Percentiles rank a stretch among this genome's conserved stretches.
Evolutionary conservation across 1,140 invertebrate species (phyloP).

Genomic region (Proctacanthus coquilletti): DNA sequence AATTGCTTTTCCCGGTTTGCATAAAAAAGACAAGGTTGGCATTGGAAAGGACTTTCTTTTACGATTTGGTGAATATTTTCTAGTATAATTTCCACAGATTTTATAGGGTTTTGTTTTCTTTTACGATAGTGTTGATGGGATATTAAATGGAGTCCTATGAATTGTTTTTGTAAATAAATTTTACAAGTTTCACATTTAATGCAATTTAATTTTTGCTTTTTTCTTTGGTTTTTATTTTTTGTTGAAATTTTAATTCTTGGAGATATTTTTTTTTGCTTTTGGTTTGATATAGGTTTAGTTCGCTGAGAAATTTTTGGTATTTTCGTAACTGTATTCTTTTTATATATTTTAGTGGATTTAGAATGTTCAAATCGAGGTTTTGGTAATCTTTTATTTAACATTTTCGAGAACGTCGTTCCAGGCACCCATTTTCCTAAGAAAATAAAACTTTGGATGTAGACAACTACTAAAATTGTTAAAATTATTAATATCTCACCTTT

Average conservation of each 20-base stretch:
- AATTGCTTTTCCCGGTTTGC: constrained; percentile 60
- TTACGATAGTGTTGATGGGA: constrained; percentile 68
- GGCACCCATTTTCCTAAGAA: constrained; percentile 70
- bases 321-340: too few species aligned
- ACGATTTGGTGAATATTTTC: constrained; percentile 62
- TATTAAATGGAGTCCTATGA: constrained; percentile 69
- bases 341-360: too few species aligned
- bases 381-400: too few species aligned
- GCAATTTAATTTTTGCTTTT: constrained; percentile 39
- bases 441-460: too few species aligned
- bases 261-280: too few species aligned
- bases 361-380: too few species aligned
- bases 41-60: constrained; percentile 67
- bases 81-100: constrained; percentile 38
- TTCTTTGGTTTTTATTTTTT: constrained; percentile 27
- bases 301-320: too few species aligned
- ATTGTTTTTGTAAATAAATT: constrained; percentile 43
- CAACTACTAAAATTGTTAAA: too few species aligned
- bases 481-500: too few species aligned
- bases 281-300: too few species aligned
- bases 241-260: too few species aligned
- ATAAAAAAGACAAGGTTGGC: constrained; percentile 67
- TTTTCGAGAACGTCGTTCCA: too few species aligned
- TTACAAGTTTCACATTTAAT: constrained; percentile 52
- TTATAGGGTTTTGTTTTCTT: constrained; percentile 31